Evolutionary conservation across 2,797 vertebrate species (phyloP).

Genomic region (Gambelia wislizenii): DNA sequence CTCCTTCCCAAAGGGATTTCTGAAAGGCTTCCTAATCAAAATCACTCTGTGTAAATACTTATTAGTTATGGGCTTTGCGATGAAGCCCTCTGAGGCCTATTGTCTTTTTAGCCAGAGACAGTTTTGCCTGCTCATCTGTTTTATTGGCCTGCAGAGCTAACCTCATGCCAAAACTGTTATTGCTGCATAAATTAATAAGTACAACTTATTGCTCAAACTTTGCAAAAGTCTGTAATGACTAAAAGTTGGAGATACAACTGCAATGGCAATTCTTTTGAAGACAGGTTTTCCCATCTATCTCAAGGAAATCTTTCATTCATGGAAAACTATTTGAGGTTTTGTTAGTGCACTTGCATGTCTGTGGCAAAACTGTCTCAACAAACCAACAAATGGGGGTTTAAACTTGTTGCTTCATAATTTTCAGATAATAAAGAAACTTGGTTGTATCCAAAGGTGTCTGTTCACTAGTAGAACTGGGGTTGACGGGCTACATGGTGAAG

Average conservation of each 20-base stretch:
- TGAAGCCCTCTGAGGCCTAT: constrained; percentile 56
- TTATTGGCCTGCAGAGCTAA: constrained; percentile 50
- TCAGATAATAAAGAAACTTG: background rate
- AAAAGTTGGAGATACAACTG: constrained; percentile 51
- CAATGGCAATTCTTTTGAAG: constrained; percentile 41
- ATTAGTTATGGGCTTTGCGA: constrained; percentile 54
- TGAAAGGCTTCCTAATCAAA: constrained; percentile 29
- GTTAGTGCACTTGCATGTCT: background rate
- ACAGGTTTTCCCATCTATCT: background rate
- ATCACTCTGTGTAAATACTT: constrained; percentile 59
- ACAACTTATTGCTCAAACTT: constrained; percentile 61
- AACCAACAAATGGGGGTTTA: too few species aligned
- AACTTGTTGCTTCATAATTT: background rate
- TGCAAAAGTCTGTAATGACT: constrained; percentile 59
- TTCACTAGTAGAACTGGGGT: background rate
- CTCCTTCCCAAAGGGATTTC: constrained; percentile 30
- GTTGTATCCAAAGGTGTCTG: background rate
- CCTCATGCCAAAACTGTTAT: constrained; percentile 64
- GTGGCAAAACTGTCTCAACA: too few species aligned
- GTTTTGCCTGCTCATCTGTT: constrained; percentile 71
- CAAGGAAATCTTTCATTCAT: constrained; percentile 42
- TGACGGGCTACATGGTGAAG: background rate
- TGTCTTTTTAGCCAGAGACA: constrained; percentile 62
- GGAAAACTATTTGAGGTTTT: constrained; percentile 25
- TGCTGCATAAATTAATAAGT: constrained; percentile 73